phyloP scores from a whole-genome alignment of 2,888 invertebrate genomes.

The Habroteleia sp. region DNA sequence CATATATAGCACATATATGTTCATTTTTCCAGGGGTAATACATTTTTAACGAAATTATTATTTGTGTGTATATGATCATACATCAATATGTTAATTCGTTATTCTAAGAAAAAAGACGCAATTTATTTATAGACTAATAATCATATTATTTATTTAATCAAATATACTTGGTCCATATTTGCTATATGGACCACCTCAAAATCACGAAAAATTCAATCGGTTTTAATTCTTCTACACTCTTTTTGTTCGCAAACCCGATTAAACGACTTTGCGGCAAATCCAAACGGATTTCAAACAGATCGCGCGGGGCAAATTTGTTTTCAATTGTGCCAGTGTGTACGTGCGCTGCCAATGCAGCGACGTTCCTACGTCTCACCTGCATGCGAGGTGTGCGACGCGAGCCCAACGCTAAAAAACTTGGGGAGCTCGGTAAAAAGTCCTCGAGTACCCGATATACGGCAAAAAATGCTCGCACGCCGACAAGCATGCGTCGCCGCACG shows the following conservation, averaged over 20 bases:
- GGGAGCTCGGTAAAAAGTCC: slow-evolving; percentile 64
- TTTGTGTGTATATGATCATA: too few species aligned
- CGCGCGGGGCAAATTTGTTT: slow-evolving; percentile 39
- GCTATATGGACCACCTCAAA: too few species aligned
- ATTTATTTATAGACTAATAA: too few species aligned
- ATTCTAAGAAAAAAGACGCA: too few species aligned
- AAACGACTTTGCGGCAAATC: background rate
- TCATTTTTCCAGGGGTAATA: too few species aligned
- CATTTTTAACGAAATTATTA: too few species aligned
- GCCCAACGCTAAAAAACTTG: slow-evolving; percentile 66
- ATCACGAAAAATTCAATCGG: too few species aligned
- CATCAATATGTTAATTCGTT: too few species aligned
- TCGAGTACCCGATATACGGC: slow-evolving; percentile 56
- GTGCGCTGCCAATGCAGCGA: background rate
- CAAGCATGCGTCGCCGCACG: slow-evolving; percentile 51
- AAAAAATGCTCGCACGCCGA: slow-evolving; percentile 47
- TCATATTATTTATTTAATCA: too few species aligned
- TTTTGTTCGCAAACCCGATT: background rate
- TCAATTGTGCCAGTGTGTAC: slow-evolving; percentile 41
- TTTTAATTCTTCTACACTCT: too few species aligned
- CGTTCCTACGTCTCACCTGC: slow-evolving; percentile 65
- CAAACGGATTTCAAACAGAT: slow-evolving; percentile 14
- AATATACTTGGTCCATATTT: too few species aligned
- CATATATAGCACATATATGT: too few species aligned
- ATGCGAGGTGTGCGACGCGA: slow-evolving; percentile 75